Conservation (phyloP, 2,113 vertebrate genomes). For the Tylochromis polylepis region DNA sequence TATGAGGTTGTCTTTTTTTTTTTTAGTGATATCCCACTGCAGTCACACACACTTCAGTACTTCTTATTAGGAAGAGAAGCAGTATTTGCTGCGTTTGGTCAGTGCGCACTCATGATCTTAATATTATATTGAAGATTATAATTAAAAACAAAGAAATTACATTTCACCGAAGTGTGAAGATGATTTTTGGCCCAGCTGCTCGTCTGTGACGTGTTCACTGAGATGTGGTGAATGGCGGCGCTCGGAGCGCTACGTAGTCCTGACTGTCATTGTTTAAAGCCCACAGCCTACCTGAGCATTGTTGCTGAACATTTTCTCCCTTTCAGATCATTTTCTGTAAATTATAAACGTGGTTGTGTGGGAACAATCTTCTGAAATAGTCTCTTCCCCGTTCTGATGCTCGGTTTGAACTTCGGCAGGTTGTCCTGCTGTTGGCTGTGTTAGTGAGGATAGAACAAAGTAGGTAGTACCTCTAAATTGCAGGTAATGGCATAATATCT, state of each 20-base stretch:
- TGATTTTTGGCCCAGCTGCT: not conserved
- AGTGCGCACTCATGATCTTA: not conserved
- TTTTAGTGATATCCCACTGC: fast-evolving
- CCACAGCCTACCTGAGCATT: not conserved
- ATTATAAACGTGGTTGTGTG: not conserved
- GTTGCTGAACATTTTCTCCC: fast-evolving
- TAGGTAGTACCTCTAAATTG: not conserved
- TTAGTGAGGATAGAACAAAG: not conserved
- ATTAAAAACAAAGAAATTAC: not conserved
- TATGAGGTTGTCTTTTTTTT: not conserved
- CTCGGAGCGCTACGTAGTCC: fast-evolving
- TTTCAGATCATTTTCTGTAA: not conserved
- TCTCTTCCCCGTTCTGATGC: not conserved
- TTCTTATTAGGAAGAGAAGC: not conserved
- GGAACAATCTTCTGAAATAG: not conserved
- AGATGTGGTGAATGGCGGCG: fast-evolving
- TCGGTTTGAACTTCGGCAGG: fast-evolving
- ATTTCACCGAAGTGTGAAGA: not conserved
- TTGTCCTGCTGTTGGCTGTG: fast-evolving
- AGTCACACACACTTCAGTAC: fast-evolving
- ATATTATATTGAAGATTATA: not conserved
- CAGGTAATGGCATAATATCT: not conserved
- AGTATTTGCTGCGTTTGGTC: too few species aligned
- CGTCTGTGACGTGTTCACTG: fast-evolving
- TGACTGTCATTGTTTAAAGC: not conserved